phyloP scores from a whole-genome alignment of 2,113 vertebrate genomes.

The Sapajus apella region DNA sequence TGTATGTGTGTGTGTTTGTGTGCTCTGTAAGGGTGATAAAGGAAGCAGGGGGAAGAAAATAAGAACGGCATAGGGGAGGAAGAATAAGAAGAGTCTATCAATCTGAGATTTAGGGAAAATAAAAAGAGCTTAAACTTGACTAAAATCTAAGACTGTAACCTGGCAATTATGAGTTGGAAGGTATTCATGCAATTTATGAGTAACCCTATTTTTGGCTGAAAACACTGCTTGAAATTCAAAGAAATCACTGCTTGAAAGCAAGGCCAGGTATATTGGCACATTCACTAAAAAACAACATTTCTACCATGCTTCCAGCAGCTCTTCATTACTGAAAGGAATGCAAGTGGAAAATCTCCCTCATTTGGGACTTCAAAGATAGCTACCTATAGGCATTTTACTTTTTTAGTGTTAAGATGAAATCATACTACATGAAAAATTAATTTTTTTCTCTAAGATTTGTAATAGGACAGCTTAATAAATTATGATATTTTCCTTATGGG shows the following conservation, averaged over 20 bases:
- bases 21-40: background rate
- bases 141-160: slow-evolving; percentile 60
- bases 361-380: slow-evolving; percentile 52
- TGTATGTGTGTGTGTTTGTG: background rate
- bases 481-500: background rate
- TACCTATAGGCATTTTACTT: slow-evolving; percentile 50
- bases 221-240: slow-evolving; percentile 70
- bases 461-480: slow-evolving; percentile 13
- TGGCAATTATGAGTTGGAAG: slow-evolving; percentile 77
- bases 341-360: slow-evolving; percentile 64
- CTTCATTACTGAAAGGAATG: slow-evolving; percentile 65
- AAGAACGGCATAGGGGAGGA: background rate
- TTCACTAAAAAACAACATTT: slow-evolving; percentile 75
- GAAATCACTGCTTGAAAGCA: slow-evolving; percentile 80
- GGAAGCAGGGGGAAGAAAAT: background rate
- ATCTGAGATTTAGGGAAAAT: slow-evolving; percentile 56
- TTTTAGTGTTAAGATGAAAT: slow-evolving; percentile 44
- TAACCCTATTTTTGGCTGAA: slow-evolving; percentile 81
- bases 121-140: slow-evolving; percentile 71
- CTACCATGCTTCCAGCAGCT: slow-evolving; percentile 60
- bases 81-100: slow-evolving; percentile 56
- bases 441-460: background rate
- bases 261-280: slow-evolving; percentile 80
- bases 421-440: background rate
- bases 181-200: slow-evolving; percentile 82